These are phyloP conservation scores for Halcyon chelicuti DNA, from an alignment of 2,797 vertebrate genomes.

Conservation along the genomic window DNA sequence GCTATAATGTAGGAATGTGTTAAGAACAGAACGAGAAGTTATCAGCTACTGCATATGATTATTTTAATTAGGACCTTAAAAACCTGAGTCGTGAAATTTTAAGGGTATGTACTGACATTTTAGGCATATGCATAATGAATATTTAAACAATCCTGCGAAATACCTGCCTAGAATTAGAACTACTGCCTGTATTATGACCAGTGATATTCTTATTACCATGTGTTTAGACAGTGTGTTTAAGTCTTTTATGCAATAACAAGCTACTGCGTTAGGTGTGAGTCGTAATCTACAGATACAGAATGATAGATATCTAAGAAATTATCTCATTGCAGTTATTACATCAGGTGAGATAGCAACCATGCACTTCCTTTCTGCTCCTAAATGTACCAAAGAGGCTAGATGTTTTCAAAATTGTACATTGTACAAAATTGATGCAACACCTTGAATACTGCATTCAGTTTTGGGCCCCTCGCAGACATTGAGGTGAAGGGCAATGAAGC, in stretches of 20 bases:
- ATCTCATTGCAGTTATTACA: not conserved
- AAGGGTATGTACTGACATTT: conserved; percentile 39
- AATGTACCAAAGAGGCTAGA: not conserved
- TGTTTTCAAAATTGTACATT: not conserved
- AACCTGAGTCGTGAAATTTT: conserved; percentile 29
- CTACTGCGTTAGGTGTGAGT: not conserved
- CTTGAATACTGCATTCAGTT: too few relatives aligned
- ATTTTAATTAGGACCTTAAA: conserved; percentile 36
- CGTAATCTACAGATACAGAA: not conserved
- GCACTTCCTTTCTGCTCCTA: not conserved
- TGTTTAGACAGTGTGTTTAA: not conserved
- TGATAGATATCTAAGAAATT: not conserved
- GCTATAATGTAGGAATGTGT: not conserved
- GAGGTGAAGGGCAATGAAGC: too few relatives aligned
- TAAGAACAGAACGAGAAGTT: not conserved
- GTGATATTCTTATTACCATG: not conserved
- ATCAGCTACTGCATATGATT: not conserved
- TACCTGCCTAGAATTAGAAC: conserved; percentile 24
- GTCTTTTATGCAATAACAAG: not conserved
- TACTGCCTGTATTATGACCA: not conserved
- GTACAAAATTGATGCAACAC: too few relatives aligned
- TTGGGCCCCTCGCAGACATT: too few relatives aligned
- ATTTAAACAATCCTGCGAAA: conserved; percentile 48
- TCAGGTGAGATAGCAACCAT: not conserved
- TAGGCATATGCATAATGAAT: conserved; percentile 23